Evolutionary conservation across 2,113 vertebrate species (phyloP), one percentile per base, ranked within the genome.

Genomic region (Ardeotis arabs): DNA sequence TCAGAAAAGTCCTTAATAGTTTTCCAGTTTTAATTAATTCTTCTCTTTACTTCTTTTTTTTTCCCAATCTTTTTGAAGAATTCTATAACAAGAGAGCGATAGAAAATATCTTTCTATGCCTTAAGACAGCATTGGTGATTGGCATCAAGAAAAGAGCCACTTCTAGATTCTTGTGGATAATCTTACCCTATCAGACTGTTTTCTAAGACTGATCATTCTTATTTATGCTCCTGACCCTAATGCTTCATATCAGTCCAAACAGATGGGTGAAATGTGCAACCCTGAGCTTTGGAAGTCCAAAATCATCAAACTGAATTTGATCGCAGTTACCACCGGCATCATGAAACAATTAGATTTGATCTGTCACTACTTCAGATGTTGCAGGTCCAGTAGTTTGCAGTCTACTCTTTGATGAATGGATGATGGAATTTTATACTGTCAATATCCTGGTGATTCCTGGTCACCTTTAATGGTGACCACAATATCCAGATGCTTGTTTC

Each of bases 351-450:
- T 37, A 49, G 29, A 31, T 87, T 78, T 72, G 60, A 72, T 67
- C 44, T 83, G 60, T 63, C 67, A 29, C 55, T 70, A 14, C 47
- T 59, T 78, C 80, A 68, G 60, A 52, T 14, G 22, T 68, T 59
- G 86, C 69, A 64, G 27, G 17, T 60, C 56, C 76, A 93, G 80
- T 66, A 93, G 56, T 41, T 78, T 92, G 28, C 47, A 84, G 44
- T 80, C 33, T 70, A 7, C 7, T 56, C 64, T 37, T 44, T 1
- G 4, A 73, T 12, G 28, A 59, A 27, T 18, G 0, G 0, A 50
- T 64, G 84, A 52, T 41, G 49, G n/a, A 92, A 44, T 94, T 92
- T 75, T 64, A 75, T 44, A 25, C 31, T 64, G 4, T 20, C 49
- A 67, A 22, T 19, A 47, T 67, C 28, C 45, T 78, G 58, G 35